Evolutionary conservation across 2,113 vertebrate species (phyloP).

Genomic region (Setophaga petechia): DNA sequence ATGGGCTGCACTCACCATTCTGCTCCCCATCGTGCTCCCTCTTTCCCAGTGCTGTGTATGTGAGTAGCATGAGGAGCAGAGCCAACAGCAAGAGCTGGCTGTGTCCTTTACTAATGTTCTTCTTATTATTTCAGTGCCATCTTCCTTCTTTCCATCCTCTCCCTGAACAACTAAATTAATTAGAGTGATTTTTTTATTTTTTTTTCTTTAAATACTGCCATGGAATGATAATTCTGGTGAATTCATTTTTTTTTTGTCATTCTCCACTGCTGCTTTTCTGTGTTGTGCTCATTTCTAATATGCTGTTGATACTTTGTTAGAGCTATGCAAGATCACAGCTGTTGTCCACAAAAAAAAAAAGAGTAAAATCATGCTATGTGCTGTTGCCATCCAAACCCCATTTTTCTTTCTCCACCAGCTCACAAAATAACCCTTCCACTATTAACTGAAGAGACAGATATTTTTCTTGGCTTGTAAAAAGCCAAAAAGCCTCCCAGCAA

Average conservation of each 20-base stretch:
- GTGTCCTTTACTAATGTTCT: constrained; percentile 21
- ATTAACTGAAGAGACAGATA: background rate
- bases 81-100: background rate
- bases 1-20: background rate
- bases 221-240: constrained; percentile 26
- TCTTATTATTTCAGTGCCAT: constrained; percentile 46
- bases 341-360: background rate
- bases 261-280: constrained; percentile 1
- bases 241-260: background rate
- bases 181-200: background rate
- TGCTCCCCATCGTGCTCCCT: background rate
- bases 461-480: constrained; percentile 30
- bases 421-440: background rate
- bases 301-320: constrained; percentile 31
- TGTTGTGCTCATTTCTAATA: background rate
- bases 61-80: background rate
- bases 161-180: constrained; percentile 59
- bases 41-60: background rate
- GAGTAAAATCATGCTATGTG: background rate
- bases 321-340: constrained; percentile 57
- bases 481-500: background rate
- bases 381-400: constrained; percentile 33
- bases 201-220: background rate
- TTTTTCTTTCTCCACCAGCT: constrained; percentile 28
- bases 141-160: background rate